Base-by-base conservation (phyloP, 2,888 invertebrate genomes). In the Agrochola circellaris region DNA sequence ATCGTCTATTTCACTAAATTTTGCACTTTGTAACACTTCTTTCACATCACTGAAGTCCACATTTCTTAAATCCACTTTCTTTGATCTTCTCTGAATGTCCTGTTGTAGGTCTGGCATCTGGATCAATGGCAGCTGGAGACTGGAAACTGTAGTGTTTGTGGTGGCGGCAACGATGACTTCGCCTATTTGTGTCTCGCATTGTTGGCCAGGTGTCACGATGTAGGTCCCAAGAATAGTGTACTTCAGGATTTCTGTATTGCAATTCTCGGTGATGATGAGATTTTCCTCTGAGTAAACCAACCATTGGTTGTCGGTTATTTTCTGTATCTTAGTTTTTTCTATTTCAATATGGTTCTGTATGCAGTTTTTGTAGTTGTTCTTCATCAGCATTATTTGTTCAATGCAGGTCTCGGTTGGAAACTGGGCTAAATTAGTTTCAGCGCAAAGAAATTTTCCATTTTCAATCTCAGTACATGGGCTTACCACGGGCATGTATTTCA, bases 141-240 rank as follows among this genome's bases (percentile, higher is more conserved):
- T 23, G 8, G 67, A 54, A 67, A 38, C 26, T 54, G 34, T 34
- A 23, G 67, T 34, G 67, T 67, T 67, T 67, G 54, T 54, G 54
- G 54, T 20, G 1, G 26, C 65, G 20, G n/a, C 30, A 48, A 51
- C 26, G 9, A 66, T 30, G 13, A 66, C 20, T 66, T 30, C 66
- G 2, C 66, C 67, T 67, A 67, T 67, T 67, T 67, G 54, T 2
- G 67, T n/a, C 67, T 67, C 67, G 34, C 54, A 67, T 67, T 67
- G 67, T 34, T 42, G 56, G 3, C 69, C 26, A 17, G 30, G 42
- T 3, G 42, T 42, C 26, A 69, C 26, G 42, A 58, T 42, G 17
- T 58, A 69, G 69, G 26, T 45, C 42, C 69, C 58, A 26, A 69
- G 1, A 15, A 69, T 20, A n/a, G 17, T 69, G 58, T 69, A 56